Evolutionary conservation across 2,888 invertebrate genomes (phyloP), one percentile per base, ranked within the genome.

Genomic region (Corythucha ciliata): DNA sequence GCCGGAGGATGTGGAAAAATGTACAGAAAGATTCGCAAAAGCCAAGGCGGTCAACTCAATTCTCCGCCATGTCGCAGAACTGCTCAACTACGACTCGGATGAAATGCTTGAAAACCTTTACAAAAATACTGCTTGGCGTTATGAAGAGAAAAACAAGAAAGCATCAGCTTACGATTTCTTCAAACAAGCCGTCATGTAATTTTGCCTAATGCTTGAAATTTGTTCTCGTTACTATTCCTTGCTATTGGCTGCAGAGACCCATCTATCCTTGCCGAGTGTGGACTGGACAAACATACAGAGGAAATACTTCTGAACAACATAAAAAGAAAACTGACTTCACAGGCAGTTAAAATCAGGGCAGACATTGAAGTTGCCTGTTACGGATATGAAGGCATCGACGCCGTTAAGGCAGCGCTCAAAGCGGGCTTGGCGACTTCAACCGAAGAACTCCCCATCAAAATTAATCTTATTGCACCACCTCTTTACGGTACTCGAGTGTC

Each of bases 11-110:
- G 88, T 97, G 53, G 87, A 92, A 63, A 93, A 93, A 69, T 99
- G 98, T 70, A 97, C 96, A 64, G 97, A 98, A 68, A 80, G 97
- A 64, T 98, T 90, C 71, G 91, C 97, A 3, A 97, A 96, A 72
- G 96, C 94, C 0, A 96, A 96, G 73, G 92, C 94, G 12, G 96
- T 96, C 1, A 97, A 96, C 72, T 96, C 96, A 8, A 94, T 99
- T 66, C 73, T 99, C 46, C 79, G 97, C 48, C 97, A 98, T 66
- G 97, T 98, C 0, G 97, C 94, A 1, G 96, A 96, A 67, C 77
- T 97, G 41, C 72, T 98, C 37, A 81, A 85, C 60, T 98, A 90
- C 66, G 87, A 89, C 64, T 81, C 77, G 54, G 90, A 96, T 62
- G 87, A 88, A 60, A 89, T 96, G 66, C 72, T 99, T 33, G 97